Evolutionary conservation across 2,797 vertebrate genomes (phyloP).

Genomic region (Macropus fuliginosus): DNA sequence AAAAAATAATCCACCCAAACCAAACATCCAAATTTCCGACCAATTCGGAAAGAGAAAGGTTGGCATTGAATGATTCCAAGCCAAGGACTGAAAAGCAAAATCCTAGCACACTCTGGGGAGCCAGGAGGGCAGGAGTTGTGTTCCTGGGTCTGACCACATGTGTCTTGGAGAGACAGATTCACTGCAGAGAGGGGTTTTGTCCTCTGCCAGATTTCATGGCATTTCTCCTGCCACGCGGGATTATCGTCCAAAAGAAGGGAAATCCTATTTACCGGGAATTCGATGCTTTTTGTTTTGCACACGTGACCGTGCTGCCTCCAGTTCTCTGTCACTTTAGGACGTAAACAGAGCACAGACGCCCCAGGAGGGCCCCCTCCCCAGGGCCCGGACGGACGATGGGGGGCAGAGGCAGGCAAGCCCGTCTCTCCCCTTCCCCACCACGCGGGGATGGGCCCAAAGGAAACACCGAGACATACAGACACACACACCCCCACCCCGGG

Average conservation of each 20-base stretch:
- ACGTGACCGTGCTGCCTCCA: slow-evolving; percentile 71
- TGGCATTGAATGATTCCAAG: slow-evolving; percentile 11
- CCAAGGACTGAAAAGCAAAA: slow-evolving; percentile 31
- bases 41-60: background rate
- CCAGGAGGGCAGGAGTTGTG: background rate
- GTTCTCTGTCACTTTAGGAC: slow-evolving; percentile 57
- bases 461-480: background rate
- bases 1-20: slow-evolving; percentile 8
- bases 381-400: too few relatives aligned
- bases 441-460: background rate
- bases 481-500: background rate
- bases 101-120: background rate
- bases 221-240: background rate
- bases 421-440: background rate
- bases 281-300: slow-evolving; percentile 40
- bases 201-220: background rate
- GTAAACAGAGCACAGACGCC: slow-evolving; percentile 57
- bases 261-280: slow-evolving; percentile 53
- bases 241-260: slow-evolving; percentile 54
- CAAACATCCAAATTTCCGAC: slow-evolving; percentile 38
- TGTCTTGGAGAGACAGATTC: background rate
- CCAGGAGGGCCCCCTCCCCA: slow-evolving; percentile 27
- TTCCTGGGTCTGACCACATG: background rate
- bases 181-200: background rate
- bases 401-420: background rate